Base-by-base conservation (phyloP, 2,888 invertebrate species). In the Iselma pallidipennis region DNA sequence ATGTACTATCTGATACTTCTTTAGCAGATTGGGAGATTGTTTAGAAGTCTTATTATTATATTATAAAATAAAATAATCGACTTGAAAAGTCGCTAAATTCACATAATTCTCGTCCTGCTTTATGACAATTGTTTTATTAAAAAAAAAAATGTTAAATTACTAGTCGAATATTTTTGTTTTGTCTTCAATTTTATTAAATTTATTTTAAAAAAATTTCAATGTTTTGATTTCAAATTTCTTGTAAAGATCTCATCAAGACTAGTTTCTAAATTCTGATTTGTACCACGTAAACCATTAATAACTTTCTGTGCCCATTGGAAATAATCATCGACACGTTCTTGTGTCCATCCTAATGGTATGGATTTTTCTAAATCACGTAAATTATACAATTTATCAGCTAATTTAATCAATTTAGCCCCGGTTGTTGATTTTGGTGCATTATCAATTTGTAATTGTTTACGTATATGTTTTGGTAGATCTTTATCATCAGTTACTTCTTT, bases 361-460 rank as follows among this genome's bases (percentile, higher is more conserved):
- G 80, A 80, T 19, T 82, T 79, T 26, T 86, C 82, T 49, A 93
- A 76, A 80, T 94, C 93, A 51, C 91, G 80, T 12, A 94, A 81
- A 80, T 94, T 94, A 77, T 94, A 90, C 65, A 94, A 82, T 77
- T 94, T 94, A 80, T 94, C 94, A 0, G 92, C 93, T 67, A 94
- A 80, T 77, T 89, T 91, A 0, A 94, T 89, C 23, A 92, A 80
- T 75, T 92, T 92, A 0, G 92, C 92, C 75, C 86, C 82, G 10
- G 75, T 68, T 66, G 86, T 87, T 1, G 81, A 74, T 2, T 75
- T 76, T 0, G 83, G 78, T 0, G 91, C 89, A 76, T 89, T 84
- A 29, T 81, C 82, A 64, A 92, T 87, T 81, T 91, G 91, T 21
- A 87, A 72, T 9, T 81, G 78, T 81, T 93, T 88, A 25, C 93